Conservation (phyloP, 2,797 vertebrate genomes). For the Onychomys torridus region DNA sequence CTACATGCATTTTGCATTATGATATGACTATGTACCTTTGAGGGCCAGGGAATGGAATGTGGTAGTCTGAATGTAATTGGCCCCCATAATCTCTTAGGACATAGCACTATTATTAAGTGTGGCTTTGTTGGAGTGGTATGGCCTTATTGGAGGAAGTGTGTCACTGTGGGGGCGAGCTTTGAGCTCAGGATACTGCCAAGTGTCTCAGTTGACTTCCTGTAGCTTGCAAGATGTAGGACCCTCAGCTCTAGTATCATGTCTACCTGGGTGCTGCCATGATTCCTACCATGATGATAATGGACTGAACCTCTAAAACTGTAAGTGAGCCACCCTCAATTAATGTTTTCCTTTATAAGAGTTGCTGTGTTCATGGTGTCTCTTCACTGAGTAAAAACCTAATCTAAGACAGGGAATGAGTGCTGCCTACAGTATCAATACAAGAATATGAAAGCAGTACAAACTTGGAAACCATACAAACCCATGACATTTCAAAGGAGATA, state of each 20-base stretch:
- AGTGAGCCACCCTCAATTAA: not conserved
- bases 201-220: not conserved
- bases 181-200: not conserved
- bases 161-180: not conserved
- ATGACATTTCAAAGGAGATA: constrained; percentile 51
- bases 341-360: not conserved
- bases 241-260: not conserved
- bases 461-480: not conserved
- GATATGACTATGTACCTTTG: not conserved
- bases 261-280: not conserved
- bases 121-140: not conserved
- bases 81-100: not conserved
- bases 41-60: not conserved
- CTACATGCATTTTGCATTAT: not conserved
- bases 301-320: not conserved
- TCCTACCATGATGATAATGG: not conserved
- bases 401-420: not conserved
- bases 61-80: not conserved
- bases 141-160: not conserved
- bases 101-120: not conserved
- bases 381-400: not conserved
- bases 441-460: not conserved
- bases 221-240: not conserved
- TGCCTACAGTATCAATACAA: constrained; percentile 13
- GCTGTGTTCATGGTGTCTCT: not conserved